Conservation (phyloP, 1,140 invertebrate genomes). For the Spodoptera frugiperda region DNA sequence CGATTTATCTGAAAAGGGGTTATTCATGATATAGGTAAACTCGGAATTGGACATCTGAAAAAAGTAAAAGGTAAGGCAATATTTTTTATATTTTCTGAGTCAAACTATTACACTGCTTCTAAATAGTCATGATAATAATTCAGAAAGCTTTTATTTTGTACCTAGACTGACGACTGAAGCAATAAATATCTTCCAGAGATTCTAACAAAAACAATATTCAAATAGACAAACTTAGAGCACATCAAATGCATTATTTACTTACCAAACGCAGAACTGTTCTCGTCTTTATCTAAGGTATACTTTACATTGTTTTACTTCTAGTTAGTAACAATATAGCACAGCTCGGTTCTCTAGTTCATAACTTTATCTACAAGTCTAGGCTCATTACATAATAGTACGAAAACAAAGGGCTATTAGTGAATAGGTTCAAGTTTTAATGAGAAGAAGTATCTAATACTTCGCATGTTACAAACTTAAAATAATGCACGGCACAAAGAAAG, state of each 20-base stretch:
- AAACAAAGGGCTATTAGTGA: conserved; percentile 58
- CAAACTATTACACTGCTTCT: too few relatives aligned
- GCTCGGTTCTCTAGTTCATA: conserved; percentile 5
- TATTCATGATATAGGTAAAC: too few relatives aligned
- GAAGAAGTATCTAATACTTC: conserved; percentile 6
- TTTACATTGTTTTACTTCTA: conserved; percentile 9
- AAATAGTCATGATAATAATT: too few relatives aligned
- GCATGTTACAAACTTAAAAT: conserved; percentile 57
- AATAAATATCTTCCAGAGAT: too few relatives aligned
- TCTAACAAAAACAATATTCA: conserved; percentile 1
- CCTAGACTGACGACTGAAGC: too few relatives aligned
- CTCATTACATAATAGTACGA: conserved; percentile 1
- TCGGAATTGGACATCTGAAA: too few relatives aligned
- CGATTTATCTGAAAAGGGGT: too few relatives aligned
- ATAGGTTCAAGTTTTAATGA: conserved; percentile 63
- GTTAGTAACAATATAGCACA: neutral
- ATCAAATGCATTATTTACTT: conserved; percentile 14
- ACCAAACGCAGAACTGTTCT: neutral
- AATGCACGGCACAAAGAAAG: conserved; percentile 67
- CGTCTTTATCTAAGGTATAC: neutral
- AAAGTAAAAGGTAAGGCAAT: too few relatives aligned
- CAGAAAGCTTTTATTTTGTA: too few relatives aligned
- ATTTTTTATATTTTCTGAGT: too few relatives aligned
- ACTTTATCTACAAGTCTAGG: conserved; percentile 9
- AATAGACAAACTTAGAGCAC: conserved; percentile 2